Evolutionary conservation across 2,797 vertebrate species (phyloP).

Genomic region (Schizopygopsis pylzovi): DNA sequence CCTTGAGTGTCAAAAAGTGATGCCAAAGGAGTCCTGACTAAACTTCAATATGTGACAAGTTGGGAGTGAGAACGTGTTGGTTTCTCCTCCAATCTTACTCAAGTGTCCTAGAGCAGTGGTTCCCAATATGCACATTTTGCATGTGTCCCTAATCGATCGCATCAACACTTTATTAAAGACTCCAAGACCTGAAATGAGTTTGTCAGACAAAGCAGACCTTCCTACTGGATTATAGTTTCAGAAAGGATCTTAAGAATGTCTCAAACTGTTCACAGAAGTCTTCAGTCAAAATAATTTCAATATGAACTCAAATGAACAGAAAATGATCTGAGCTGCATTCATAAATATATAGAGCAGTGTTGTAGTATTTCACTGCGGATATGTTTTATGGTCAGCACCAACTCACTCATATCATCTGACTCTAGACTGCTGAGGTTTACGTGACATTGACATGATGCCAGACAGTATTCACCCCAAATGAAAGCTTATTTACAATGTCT

Average conservation of each 20-base stretch:
- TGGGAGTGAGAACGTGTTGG: too few relatives aligned
- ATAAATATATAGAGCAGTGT: too few relatives aligned
- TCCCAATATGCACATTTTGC: not conserved
- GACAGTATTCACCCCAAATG: not conserved
- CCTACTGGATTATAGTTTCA: too few relatives aligned
- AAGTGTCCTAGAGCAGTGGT: not conserved
- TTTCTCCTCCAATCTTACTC: not conserved
- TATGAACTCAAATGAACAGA: not conserved
- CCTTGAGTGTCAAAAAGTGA: too few relatives aligned
- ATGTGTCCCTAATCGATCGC: not conserved
- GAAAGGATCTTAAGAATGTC: not conserved
- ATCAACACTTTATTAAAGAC: not conserved
- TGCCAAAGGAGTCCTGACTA: too few relatives aligned
- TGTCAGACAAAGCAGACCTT: too few relatives aligned
- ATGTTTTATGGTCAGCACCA: too few relatives aligned
- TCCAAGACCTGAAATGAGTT: not conserved
- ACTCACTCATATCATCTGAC: not conserved
- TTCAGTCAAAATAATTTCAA: not conserved
- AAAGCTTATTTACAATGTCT: not conserved
- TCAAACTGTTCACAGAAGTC: not conserved
- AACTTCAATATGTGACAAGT: too few relatives aligned
- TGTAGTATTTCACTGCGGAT: not conserved
- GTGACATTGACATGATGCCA: not conserved
- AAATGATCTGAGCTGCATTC: too few relatives aligned
- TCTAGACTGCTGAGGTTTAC: not conserved